A percentile compares a stretch with the other conserved stretches of the same genome.
Conservation (phyloP, 2,888 invertebrate species). For the Mimas tiliae region DNA sequence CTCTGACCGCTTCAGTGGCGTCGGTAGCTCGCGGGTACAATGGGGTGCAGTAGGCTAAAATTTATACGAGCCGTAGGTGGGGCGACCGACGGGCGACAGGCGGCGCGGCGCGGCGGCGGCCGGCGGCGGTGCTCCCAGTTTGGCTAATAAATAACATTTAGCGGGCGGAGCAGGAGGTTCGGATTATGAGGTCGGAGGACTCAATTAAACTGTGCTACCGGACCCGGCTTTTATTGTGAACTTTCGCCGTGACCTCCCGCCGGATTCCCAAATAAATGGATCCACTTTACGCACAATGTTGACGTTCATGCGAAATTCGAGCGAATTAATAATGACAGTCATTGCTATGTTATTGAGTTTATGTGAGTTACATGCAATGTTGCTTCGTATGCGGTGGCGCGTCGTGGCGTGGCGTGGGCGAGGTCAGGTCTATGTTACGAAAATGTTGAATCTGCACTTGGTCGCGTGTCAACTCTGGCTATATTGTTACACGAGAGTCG, state of each 20-base stretch:
- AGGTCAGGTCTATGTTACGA: conserved; percentile 17
- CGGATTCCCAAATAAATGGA: conserved; percentile 79
- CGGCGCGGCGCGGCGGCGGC: conserved; percentile 36
- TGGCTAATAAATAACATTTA: conserved; percentile 82
- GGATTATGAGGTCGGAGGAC: conserved; percentile 84
- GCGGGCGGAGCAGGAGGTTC: conserved; percentile 71
- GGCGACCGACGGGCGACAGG: conserved; percentile 50
- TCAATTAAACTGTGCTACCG: conserved; percentile 83
- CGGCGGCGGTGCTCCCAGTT: conserved; percentile 59
- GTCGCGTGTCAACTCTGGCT: conserved; percentile 11
- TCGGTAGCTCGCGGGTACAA: conserved; percentile 30
- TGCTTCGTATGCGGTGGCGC: background rate
- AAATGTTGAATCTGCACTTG: conserved; percentile 13
- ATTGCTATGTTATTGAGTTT: conserved; percentile 20
- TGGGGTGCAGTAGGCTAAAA: conserved; percentile 69
- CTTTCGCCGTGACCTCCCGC: conserved; percentile 78
- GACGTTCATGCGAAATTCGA: conserved; percentile 58
- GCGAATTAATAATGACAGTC: conserved; percentile 62
- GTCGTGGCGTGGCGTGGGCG: background rate
- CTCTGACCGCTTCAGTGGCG: conserved; percentile 29
- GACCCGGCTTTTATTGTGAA: conserved; percentile 81
- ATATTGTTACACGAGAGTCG: conserved; percentile 23
- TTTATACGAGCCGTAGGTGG: conserved; percentile 60
- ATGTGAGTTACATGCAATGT: conserved; percentile 1
- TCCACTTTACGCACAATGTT: conserved; percentile 68